These are phyloP conservation scores for Chiloscyllium punctatum DNA, from an alignment of 2,797 vertebrate species.

Conservation along the genomic window DNA sequence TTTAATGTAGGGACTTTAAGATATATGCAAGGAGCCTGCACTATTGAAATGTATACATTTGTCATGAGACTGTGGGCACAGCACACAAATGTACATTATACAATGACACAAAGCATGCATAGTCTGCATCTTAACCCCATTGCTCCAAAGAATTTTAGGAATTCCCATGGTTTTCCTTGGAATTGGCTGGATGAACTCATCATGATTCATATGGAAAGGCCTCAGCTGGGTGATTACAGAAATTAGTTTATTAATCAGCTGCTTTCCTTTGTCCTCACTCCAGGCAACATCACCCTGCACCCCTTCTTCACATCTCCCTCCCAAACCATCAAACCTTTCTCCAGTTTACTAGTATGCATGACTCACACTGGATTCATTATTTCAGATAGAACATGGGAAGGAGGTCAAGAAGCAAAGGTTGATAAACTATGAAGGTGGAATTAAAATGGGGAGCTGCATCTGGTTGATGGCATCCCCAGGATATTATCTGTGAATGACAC, in stretches of 20 bases:
- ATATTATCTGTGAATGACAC: background rate
- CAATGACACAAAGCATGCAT: background rate
- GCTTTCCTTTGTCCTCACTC: background rate
- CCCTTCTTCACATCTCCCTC: no score
- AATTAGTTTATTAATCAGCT: background rate
- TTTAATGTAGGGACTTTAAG: background rate
- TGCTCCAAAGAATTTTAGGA: background rate
- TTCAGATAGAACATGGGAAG: background rate
- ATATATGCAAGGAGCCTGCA: background rate
- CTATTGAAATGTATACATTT: conserved; percentile 23
- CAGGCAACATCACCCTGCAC: no score
- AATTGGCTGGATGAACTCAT: background rate
- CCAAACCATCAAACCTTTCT: no score
- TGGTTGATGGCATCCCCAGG: background rate
- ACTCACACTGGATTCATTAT: background rate
- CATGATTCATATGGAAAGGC: background rate
- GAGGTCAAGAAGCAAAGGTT: background rate
- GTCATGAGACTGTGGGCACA: background rate
- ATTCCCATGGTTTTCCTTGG: background rate
- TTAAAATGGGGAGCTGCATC: background rate
- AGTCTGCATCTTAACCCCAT: background rate
- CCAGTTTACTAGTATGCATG: background rate
- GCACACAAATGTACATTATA: background rate
- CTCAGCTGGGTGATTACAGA: background rate
- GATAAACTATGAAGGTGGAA: background rate